Evolutionary conservation across 2,113 vertebrate genomes (phyloP), one percentile per base, ranked within the genome.

Genomic region (Emydura subglobosa): DNA sequence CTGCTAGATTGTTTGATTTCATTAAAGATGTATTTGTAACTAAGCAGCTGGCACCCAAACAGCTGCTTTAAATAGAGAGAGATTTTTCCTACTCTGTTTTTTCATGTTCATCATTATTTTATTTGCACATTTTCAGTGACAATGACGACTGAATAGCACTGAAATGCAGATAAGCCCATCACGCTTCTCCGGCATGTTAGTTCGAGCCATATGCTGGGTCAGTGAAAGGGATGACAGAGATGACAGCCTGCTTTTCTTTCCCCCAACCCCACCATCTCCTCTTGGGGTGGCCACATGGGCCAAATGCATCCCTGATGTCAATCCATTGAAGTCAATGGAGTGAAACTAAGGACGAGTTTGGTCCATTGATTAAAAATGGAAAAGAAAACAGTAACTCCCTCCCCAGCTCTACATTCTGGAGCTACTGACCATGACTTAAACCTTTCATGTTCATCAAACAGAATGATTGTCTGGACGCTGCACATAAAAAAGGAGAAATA

Each of bases 51-150:
- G 98, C 96, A 98, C 96, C 91, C 96, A 96, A 98, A 98, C 98
- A 98, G 98, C 98, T 98, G 98, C 98, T 99, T 99, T 98, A 98
- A 98, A 98, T 97, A 97, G 97, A 98, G 91, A 97, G 97, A 98
- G 74, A 93, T 97, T 97, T 97, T 98, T 84, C 50, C 92, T 83
- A n/a, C 97, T 96, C 94, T 97, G 42, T 92, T 97, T 98, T 97
- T 96, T 98, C 98, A 94, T 86, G 86, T 65, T 96, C 96, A 92
- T 95, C 97, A 96, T 98, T 97, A 98, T 81, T 95, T 95, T 86
- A 90, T 97, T 96, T 97, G 96, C 93, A 91, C 92, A 95, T 93
- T 98, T 96, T 91, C 86, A 92, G 92, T 95, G 95, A 94, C 96
- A 93, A 94, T 94, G 85, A 93, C 83, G 89, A 79, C n/a, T 92